Base-by-base conservation (phyloP, 2,113 vertebrate species). In the Rhea pennata region DNA sequence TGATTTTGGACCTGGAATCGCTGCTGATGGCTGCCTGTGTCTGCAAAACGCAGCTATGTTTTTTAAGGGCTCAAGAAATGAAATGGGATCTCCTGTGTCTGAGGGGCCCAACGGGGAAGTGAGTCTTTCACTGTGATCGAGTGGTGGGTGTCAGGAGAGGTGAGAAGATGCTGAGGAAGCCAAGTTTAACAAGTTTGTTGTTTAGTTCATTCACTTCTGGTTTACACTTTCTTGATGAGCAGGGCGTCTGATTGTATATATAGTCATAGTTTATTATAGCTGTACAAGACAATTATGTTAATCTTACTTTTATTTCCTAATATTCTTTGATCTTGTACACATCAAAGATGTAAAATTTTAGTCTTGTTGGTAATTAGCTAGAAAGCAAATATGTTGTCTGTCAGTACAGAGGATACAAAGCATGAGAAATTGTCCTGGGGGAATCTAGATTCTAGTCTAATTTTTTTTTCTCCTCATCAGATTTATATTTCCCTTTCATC, bases 271-370 rank as follows among this genome's bases (percentile, higher is more conserved):
- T 96, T 95, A 93, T 96, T 94, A 90, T 90, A 90, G 82, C 94
- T 93, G 87, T 88, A 80, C 92, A 88, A 94, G 94, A 96, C 93
- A 94, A 96, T 97, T 96, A 96, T 96, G 95, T 96, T 95, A 95
- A 93, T 97, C 87, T 94, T 89, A 87, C 89, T 97, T 96, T 94
- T 95, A 96, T 95, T 96, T 97, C 91, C 95, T 96, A 92, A 94
- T 95, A 92, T 82, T 96, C 95, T 97, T 97, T 97, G 93, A 96
- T 97, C 96, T 97, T 64, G 13, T 74, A 50, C 78, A 93, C 92
- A 97, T 97, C 95, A 97, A 97, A 97, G 95, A 93, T 92, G 50
- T 88, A 96, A 96, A 96, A 95, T 96, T 96, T 96, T 85, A 90
- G 92, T 90, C 93, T 93, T 96, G 90, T 93, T 96, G 92, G 67